Base-by-base conservation (phyloP, 2,888 invertebrate genomes). In the Epiperipatus broadwayi region DNA sequence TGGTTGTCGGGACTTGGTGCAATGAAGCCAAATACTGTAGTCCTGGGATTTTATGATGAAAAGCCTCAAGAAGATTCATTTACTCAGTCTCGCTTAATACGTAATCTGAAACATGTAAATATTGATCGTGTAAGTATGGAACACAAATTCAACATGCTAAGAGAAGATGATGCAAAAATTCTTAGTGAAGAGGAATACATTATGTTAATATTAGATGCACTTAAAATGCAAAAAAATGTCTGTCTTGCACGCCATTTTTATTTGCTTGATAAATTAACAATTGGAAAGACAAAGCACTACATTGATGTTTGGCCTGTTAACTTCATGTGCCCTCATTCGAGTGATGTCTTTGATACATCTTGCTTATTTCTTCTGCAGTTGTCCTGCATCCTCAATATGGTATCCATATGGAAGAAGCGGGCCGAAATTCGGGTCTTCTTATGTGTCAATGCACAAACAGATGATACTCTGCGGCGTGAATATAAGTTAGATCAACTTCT, bases 281-380 rank as follows among this genome's bases (percentile, higher is more conserved):
- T 80, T 3, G 67, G 73, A 41, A 71, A 71, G 74, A 78, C 54
- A 60, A 65, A 75, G 19, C 71, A 72, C 47, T 84, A 76, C 61
- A 85, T 97, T 41, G 97, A 97, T 63, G 89, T 97, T 3, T 97
- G 95, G 95, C 83, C 95, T 2, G 77, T 91, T 2, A 91, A 95
- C 57, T 73, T 89, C 47, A 72, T 91, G 72, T 52, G 83, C 75
- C 44, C 73, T 63, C 42, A 72, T 71, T 57, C 75, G 68, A 53
- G 79, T 73, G 61, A 73, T 73, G 38, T 61, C 44, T 89, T 89
- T 62, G 84, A 87, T 47, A 83, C 80, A 46, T 81, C 83, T 3
- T 75, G 85, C 8, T 65, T 95, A 44, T 97, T 97, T 63, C 79
- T 93, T 69, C 74, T 97, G 58, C 97, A 97, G 57, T 63, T 97